phyloP scores from a whole-genome alignment of 2,888 invertebrate species.

The Brachyopa scutellaris region DNA sequence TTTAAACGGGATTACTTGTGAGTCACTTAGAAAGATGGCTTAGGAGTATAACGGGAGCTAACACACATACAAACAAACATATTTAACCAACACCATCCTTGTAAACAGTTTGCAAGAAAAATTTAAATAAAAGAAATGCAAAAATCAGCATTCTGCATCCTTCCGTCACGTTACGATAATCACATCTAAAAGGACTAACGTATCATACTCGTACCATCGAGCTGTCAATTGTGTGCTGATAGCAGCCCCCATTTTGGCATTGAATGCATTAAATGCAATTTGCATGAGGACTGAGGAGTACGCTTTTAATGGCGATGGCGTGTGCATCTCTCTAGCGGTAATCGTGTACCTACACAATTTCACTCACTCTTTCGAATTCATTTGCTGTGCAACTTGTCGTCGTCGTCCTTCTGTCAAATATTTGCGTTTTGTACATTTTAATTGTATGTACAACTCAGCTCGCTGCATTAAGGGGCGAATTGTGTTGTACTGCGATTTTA shows the following conservation, averaged over 20 bases:
- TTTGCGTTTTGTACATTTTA: slow-evolving; percentile 60
- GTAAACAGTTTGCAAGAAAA: slow-evolving; percentile 29
- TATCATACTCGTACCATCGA: slow-evolving; percentile 8
- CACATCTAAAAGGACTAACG: slow-evolving; percentile 22
- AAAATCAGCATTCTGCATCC: background rate
- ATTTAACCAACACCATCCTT: too few relatives aligned
- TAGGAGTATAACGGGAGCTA: too few relatives aligned
- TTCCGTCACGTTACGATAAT: background rate
- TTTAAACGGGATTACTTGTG: too few relatives aligned
- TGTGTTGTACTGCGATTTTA: too few relatives aligned
- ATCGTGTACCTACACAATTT: slow-evolving; percentile 49
- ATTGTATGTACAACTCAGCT: slow-evolving; percentile 5
- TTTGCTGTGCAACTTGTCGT: too few relatives aligned
- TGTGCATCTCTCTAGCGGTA: slow-evolving; percentile 36
- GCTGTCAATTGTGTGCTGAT: slow-evolving; percentile 32
- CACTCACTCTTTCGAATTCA: slow-evolving; percentile 34
- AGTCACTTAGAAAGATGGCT: too few relatives aligned
- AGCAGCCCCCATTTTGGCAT: slow-evolving; percentile 34
- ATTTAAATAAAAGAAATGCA: slow-evolving; percentile 2
- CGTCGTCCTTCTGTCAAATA: slow-evolving; percentile 51
- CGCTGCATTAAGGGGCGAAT: background rate
- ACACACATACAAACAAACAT: too few relatives aligned
- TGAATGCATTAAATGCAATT: slow-evolving; percentile 54
- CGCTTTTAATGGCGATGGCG: slow-evolving; percentile 54
- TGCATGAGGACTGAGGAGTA: slow-evolving; percentile 22